Evolutionary conservation across 2,797 vertebrate species (phyloP), one percentile per base, ranked within the genome.

Genomic region (Thaleichthys pacificus): DNA sequence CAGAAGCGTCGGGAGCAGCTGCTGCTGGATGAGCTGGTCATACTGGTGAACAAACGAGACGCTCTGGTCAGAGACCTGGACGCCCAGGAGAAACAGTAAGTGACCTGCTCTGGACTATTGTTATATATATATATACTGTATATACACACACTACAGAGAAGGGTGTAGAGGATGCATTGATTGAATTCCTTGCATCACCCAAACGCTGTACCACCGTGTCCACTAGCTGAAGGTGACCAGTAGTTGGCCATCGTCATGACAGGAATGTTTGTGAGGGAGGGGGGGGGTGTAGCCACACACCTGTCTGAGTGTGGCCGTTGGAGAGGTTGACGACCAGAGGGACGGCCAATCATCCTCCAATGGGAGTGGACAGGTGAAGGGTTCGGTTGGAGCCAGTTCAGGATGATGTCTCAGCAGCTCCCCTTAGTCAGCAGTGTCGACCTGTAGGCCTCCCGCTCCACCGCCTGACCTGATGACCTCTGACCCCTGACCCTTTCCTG

Each of bases 1-100:
- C 97, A 99, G 93, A 99, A 99, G 91, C 92, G 96, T 71, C 92
- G 97, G 3, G 96, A 98, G 87, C 96, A 98, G 91, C 96, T 98
- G 84, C 91, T 98, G 86, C 94, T 98, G 90, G 97, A 98, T 72
- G 97, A 99, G 80, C 95, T 98, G 88, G 97, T 98, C 90, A 93
- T 97, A 83, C 95, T 99, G 88, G 97, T 98, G 85, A 97, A 98
- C 94, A 98, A 98, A 78, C 94, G 97, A 1, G 97, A 98, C 67
- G 96, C 97, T 0, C 93, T 98, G 87, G 97, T 98, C 91, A 87
- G 96, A 82, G 97, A 99, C 86, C 93, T 98, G 89, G 97, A 98
- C 28, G 97, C 96, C 3, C 97, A 98, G 89, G 97, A 98, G 91
- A 99, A 98, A 85, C 93, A 99, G 97, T 99, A 88, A 95, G 97